phyloP scores from a whole-genome alignment of 2,113 vertebrate species.

The Caretta caretta region DNA sequence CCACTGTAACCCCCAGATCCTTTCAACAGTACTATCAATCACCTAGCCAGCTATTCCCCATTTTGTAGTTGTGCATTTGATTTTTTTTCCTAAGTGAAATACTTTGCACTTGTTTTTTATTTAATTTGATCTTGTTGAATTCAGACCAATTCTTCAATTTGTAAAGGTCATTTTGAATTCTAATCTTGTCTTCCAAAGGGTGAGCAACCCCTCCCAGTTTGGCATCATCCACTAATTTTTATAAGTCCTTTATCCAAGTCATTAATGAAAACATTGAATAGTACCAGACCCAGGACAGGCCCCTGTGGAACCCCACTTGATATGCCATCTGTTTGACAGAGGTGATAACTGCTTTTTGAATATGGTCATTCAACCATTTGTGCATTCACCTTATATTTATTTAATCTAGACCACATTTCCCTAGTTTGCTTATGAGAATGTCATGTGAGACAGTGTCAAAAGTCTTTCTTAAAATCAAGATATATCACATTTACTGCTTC shows the following conservation, averaged over 20 bases:
- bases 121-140: not conserved
- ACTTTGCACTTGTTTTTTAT: not conserved
- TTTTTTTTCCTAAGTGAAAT: not conserved
- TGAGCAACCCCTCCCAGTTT: not conserved
- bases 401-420: not conserved
- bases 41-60: no score
- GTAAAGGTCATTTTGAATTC: not conserved
- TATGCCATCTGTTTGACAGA: not conserved
- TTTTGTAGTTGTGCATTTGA: no score
- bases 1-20: no score
- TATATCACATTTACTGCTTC: not conserved
- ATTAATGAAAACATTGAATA: not conserved
- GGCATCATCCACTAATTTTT: not conserved
- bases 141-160: not conserved
- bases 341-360: not conserved
- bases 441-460: not conserved
- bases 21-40: no score
- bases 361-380: not conserved
- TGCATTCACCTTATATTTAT: not conserved
- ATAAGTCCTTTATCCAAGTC: not conserved
- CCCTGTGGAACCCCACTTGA: not conserved
- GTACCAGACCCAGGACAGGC: not conserved
- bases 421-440: not conserved
- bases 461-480: not conserved
- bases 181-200: not conserved